Base-by-base conservation (phyloP, 2,888 invertebrate genomes). In the Melieria crassipennis region DNA sequence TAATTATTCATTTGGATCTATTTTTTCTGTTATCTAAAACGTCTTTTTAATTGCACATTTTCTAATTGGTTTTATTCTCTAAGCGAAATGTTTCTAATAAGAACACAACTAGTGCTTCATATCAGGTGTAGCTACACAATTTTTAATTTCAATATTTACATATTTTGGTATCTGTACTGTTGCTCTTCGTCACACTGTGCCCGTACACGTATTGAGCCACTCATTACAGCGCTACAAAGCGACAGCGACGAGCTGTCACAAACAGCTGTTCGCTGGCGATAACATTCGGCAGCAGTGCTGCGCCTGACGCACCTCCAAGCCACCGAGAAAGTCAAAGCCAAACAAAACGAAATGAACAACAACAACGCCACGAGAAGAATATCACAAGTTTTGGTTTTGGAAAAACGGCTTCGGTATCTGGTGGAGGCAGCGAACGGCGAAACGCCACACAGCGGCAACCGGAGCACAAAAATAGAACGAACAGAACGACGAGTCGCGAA, bases 221-320 rank as follows among this genome's bases (percentile, higher is more conserved):
- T 30, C 30, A 30, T 30, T 30, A 30, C 30, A 4, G 16, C 13
- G 52, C 50, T 7, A 16, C 50, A 67, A 42, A 67, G 45, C 60
- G 43, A 45, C 42, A 52, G 52, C 9, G 30, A 30, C 7, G 5
- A 47, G 43, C n/a, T 67, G 60, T 67, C 67, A 67, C 60, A 67
- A 67, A 45, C 67, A 67, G 60, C 67, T 67, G 67, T 52, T 30
- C 30, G 30, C 2, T 30, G 30, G 30, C 30, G 30, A 30, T 30
- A 30, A 30, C 30, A 30, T 30, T 30, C 30, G 30, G 30, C 30
- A 30, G 30, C 30, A 30, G 30, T 30, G 30, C 11, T 47, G 50
- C 4, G 60, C 10, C 43, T 50, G 11, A 60, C 60, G 43, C 50
- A 60, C 50, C 60, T 67, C 52, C 60, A 67, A 50, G 10, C 5